Percentiles rank a stretch among this genome's conserved stretches.
Conservation (phyloP, 1,140 invertebrate genomes). For the Leptinotarsa texana region DNA sequence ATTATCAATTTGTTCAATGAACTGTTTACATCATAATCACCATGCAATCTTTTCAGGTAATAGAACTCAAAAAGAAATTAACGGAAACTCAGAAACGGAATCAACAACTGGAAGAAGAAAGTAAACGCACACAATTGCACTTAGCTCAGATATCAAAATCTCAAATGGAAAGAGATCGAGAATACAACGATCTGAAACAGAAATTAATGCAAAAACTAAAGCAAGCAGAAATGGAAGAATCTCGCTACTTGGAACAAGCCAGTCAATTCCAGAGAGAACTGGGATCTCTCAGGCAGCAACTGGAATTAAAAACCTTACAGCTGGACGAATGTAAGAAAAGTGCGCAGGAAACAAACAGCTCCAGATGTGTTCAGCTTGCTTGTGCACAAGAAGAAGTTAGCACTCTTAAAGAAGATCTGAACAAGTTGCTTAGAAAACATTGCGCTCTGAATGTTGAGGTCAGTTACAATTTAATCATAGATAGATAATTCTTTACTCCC, state of each 20-base stretch:
- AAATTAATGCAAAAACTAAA: slow-evolving; percentile 21
- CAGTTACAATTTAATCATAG: not conserved
- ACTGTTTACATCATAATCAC: too few species aligned
- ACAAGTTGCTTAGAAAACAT: slow-evolving; percentile 37
- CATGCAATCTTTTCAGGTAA: slow-evolving; percentile 30
- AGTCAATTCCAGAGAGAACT: slow-evolving; percentile 35
- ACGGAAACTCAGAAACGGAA: slow-evolving; percentile 30
- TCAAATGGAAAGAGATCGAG: slow-evolving; percentile 24
- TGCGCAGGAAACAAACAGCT: slow-evolving; percentile 35
- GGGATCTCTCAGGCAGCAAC: slow-evolving; percentile 27
- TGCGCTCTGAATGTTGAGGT: slow-evolving; percentile 40
- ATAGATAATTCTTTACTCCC: too few species aligned
- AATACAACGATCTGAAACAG: slow-evolving; percentile 25
- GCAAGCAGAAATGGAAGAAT: slow-evolving; percentile 10
- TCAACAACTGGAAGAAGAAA: slow-evolving; percentile 30
- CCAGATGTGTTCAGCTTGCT: slow-evolving; percentile 37
- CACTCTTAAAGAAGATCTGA: slow-evolving; percentile 45
- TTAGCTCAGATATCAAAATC: slow-evolving; percentile 21
- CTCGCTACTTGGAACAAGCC: slow-evolving; percentile 17
- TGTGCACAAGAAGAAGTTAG: slow-evolving; percentile 45
- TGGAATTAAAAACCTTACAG: slow-evolving; percentile 35
- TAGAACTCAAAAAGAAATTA: slow-evolving; percentile 33
- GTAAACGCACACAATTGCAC: slow-evolving; percentile 27
- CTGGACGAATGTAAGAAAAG: slow-evolving; percentile 34
- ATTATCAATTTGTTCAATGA: too few species aligned